Base-by-base conservation (phyloP, 2,888 invertebrate species). In the Phortica magna region DNA sequence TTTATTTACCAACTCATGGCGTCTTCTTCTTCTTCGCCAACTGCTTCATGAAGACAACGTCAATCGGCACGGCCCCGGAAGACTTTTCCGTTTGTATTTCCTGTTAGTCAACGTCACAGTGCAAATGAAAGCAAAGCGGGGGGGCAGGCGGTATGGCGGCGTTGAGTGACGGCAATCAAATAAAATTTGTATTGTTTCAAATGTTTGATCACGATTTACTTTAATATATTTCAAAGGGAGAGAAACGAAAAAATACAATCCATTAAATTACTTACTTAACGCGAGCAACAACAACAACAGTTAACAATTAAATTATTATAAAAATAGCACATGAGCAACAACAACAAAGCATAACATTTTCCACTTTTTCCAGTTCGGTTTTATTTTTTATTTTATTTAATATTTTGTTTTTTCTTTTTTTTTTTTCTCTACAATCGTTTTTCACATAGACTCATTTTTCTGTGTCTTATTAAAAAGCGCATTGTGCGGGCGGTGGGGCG, bases 241-340 rank as follows among this genome's bases (percentile, higher is more conserved):
- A 68, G 17, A n/a, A 53, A 7, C n/a, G 19, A n/a, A 61, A 31
- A 31, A 64, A 31, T n/a, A n/a, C n/a, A 68, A 68, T 43, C n/a
- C 68, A 43, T 42, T 68, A 68, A 68, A 68, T 68, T 68, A 43
- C 68, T 68, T 68, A 71, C 53, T 57, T 55, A 31, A 59, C 22
- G 19, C 14, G 42, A 19, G 61, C 67, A 73, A 57, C 71, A 72
- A 72, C 42, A 71, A 57, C 65, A 74, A 31, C 64, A 17, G 70
- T 74, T 55, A 77, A 73, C 67, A 61, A 77, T 73, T 73, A 17
- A 73, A 73, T 73, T 73, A 53, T 64, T 48, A 73, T 31, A 48
- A 64, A 64, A 64, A 61, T 48, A 43, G 43, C 59, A 61, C 61
- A 61, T 17, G 19, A 10, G 9, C 61, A 61, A 61, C 61, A 61